Evolutionary conservation across 2,888 invertebrate species (phyloP), one percentile per base, ranked within the genome.

Genomic region (Cecidostiba fungosa): DNA sequence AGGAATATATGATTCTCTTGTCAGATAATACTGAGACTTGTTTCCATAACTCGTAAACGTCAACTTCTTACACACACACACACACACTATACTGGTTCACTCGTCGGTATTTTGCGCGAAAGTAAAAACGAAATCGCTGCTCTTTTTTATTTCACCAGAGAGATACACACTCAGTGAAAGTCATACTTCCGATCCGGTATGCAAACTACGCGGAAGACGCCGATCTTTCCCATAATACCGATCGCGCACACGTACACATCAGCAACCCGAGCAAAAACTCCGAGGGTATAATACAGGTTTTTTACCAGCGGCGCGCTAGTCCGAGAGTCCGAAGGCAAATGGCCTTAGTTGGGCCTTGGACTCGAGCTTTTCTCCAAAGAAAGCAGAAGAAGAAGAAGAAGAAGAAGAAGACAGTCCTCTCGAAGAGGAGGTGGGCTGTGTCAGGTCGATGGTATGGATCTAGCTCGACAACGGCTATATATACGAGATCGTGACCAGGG

Each of bases 381-480:
- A 36, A 16, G 50, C 43, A 32, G 81, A 81, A 43, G 62, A 23
- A n/a, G 62, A 77, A 19, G n/a, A n/a, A n/a, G n/a, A 36, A 16
- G 50, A 29, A 32, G 81, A 81, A 43, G 26, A 36, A 6, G 43
- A 43, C 43, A 43, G 43, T 43, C 10, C 43, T 43, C 43, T 50
- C 16, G 39, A 59, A 72, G 29, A 62, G 62, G 72, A 23, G 79
- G 82, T 87, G 74, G 86, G 73, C 69, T 78, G 77, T 83, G 85
- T 16, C 87, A 87, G 89, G 91, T 90, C 89, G 92, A 92, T 92
- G 88, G 87, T 88, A 92, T 92, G 91, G 90, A 92, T 92, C 91
- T 91, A 88, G 92, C 89, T 89, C 91, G 90, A 89, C 36, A 47
- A 0, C 69, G 43, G 43, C 43, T 43, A 43, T 43, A 43, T 43